Base-by-base conservation (phyloP, 2,113 vertebrate genomes). In the Brachirus orientalis region DNA sequence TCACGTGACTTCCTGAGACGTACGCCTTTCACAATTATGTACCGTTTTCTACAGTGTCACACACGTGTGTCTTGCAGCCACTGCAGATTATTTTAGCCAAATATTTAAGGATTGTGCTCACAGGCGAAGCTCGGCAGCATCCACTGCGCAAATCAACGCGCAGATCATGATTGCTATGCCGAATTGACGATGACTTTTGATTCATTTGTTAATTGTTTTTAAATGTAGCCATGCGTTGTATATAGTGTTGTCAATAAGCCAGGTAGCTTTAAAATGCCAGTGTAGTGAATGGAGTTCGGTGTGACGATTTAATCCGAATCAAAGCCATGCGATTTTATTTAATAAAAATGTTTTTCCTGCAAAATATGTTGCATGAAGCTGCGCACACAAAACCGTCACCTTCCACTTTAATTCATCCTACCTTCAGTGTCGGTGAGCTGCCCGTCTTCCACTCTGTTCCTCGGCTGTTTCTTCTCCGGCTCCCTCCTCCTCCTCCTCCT, bases 351-450 rank as follows among this genome's bases (percentile, higher is more conserved):
- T 43, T 51, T 10, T 38, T 5, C 19, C 20, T 33, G 6, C 44
- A 35, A 19, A 48, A 61, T 33, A n/a, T 10, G 13, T 22, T 44
- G 28, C 17, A 56, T 58, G 28, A 14, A 19, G 28, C 0, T 38
- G n/a, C 14, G 9, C 16, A 37, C 12, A 50, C 47, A 11, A n/a
- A 22, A 41, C 55, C 58, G 54, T 43, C 12, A 53, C 12, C n/a
- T 19, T 12, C 36, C 45, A 11, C 14, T 16, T 63, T 58, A 45
- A 72, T 79, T 46, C 55, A 60, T 48, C 75, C n/a, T 75, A 86
- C 82, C 85, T 84, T 80, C 58, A 74, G 70, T 28, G 28, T 28
- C 28, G 28, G 1, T 28, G 3, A 28, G 69, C 69, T 70, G 74
- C 62, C 69, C 11, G 28, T 4, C 58, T 36, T 60, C 73, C 69